Percentiles rank a stretch among this genome's conserved stretches.
Evolutionary conservation across 2,797 vertebrate genomes (phyloP).

Genomic region (Chelmon rostratus): DNA sequence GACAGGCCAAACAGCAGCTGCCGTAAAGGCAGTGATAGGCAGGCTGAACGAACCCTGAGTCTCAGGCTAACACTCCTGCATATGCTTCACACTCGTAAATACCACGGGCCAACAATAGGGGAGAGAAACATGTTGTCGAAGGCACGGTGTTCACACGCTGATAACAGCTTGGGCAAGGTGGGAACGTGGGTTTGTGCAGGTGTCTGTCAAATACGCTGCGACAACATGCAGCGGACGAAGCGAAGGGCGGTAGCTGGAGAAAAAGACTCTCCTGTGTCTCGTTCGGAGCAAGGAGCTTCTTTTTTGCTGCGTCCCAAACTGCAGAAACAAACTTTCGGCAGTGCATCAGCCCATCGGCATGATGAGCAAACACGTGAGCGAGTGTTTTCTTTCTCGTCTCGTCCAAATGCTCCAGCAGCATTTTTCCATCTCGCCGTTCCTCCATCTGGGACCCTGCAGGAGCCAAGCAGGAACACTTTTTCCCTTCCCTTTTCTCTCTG

Average conservation of each 20-base stretch:
- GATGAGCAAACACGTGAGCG: background rate
- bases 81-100: constrained; percentile 44
- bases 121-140: background rate
- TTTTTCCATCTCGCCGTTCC: constrained; percentile 42
- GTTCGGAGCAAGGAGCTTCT: background rate
- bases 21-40: constrained; percentile 7
- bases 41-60: background rate
- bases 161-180: constrained; percentile 25
- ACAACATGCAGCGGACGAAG: constrained; percentile 8
- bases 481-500: background rate
- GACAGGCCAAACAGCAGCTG: constrained; percentile 38
- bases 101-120: constrained; percentile 22
- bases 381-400: background rate
- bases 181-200: constrained; percentile 49
- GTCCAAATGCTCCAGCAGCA: constrained; percentile 32
- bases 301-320: background rate
- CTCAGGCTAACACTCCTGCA: constrained; percentile 31
- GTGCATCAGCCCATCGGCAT: background rate
- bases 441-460: constrained; percentile 42
- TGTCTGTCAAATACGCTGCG: constrained; percentile 42
- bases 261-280: background rate
- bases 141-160: constrained; percentile 22
- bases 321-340: background rate
- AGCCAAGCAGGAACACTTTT: constrained; percentile 55
- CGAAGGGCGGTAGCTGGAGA: background rate